A percentile compares a stretch with the other conserved stretches of the same genome.
Conservation (phyloP, 2,113 vertebrate genomes). For the Furnarius figulus region DNA sequence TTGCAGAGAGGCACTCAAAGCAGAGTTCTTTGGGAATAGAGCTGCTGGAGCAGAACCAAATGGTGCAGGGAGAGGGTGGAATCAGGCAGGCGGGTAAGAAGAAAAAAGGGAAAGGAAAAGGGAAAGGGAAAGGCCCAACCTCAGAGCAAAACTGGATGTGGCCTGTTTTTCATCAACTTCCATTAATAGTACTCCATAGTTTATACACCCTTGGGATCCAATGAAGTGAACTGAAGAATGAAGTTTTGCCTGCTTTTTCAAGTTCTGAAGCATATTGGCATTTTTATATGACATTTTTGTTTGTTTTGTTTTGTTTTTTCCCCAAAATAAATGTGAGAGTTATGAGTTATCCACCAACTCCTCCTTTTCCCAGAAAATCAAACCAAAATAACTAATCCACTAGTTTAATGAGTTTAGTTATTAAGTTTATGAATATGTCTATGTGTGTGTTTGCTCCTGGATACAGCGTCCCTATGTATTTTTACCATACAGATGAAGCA, state of each 20-base stretch:
- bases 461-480: not conserved
- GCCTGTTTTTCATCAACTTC: not conserved
- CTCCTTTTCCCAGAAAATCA: not conserved
- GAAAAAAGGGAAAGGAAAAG: not conserved
- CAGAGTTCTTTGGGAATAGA: not conserved
- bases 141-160: not conserved
- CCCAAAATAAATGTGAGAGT: not conserved
- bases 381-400: not conserved
- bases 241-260: not conserved
- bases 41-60: not conserved
- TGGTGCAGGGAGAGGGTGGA: not conserved
- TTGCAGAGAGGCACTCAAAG: not conserved
- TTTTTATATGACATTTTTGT: not conserved
- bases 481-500: not conserved
- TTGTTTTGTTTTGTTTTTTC: not conserved
- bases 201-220: not conserved
- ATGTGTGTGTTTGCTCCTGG: not conserved
- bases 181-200: not conserved
- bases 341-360: not conserved
- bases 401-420: not conserved
- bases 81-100: not conserved
- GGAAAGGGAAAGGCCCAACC: not conserved
- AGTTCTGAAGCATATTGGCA: not conserved
- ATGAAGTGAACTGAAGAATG: not conserved
- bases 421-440: not conserved